These are phyloP conservation scores for Agrypnus murinus DNA, from an alignment of 2,888 invertebrate species.

Conservation along the genomic window DNA sequence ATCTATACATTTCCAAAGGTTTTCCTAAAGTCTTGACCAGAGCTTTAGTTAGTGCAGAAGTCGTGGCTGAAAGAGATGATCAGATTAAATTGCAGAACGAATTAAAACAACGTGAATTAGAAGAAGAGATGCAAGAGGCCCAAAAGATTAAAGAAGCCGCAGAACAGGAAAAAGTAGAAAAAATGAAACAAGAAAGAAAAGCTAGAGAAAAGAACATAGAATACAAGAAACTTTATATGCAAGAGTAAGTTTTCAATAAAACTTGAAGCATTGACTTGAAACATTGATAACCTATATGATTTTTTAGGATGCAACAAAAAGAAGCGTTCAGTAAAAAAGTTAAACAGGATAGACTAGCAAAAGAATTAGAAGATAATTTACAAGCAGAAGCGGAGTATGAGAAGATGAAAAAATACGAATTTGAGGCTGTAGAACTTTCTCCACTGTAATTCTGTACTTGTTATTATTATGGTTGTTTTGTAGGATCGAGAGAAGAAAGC, in stretches of 20 bases:
- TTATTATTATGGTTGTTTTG: not conserved
- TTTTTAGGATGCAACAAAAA: constrained; percentile 56
- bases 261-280: not conserved
- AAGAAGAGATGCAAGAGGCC: constrained; percentile 60
- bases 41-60: constrained; percentile 64
- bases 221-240: constrained; percentile 53
- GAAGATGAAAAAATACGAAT: constrained; percentile 66
- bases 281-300: too few species aligned
- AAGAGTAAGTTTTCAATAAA: constrained; percentile 55
- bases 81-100: constrained; percentile 64
- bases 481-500: constrained; percentile 62
- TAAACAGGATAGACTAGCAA: constrained; percentile 61
- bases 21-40: constrained; percentile 64
- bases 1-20: constrained; percentile 62
- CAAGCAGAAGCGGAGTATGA: constrained; percentile 66
- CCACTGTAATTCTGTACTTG: not conserved
- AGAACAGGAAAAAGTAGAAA: constrained; percentile 59
- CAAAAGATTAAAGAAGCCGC: constrained; percentile 59
- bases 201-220: constrained; percentile 57
- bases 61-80: constrained; percentile 64
- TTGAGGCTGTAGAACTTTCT: constrained; percentile 60
- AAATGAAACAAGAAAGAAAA: constrained; percentile 57
- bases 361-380: constrained; percentile 65
- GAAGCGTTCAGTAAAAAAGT: constrained; percentile 46
- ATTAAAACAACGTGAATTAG: constrained; percentile 63